A percentile compares a stretch with the other conserved stretches of the same genome.
Conservation (phyloP, 1,140 invertebrate species). For the Zaprionus kolodkinae region DNA sequence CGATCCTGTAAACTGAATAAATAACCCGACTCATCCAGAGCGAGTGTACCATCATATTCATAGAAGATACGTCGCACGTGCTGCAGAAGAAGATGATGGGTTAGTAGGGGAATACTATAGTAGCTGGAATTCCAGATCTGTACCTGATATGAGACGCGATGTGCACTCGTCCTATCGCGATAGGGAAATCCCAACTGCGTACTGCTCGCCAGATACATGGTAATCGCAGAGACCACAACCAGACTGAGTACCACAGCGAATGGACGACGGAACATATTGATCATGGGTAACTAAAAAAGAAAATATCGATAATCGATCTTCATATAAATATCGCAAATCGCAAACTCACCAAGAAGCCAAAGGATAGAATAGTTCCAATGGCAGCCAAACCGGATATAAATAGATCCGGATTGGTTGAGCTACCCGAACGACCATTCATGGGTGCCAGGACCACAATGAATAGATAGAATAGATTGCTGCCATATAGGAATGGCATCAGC, state of each 20-base stretch:
- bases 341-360: slow-evolving; percentile 54
- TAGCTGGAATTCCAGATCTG: neutral
- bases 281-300: slow-evolving; percentile 21
- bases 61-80: slow-evolving; percentile 87
- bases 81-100: slow-evolving; percentile 71
- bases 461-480: slow-evolving; percentile 87
- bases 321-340: neutral
- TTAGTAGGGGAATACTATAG: neutral
- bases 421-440: slow-evolving; percentile 87
- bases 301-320: neutral
- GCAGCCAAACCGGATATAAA: slow-evolving; percentile 84
- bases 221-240: slow-evolving; percentile 84
- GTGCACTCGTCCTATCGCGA: slow-evolving; percentile 87
- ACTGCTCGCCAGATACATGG: slow-evolving; percentile 86
- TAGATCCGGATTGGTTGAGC: slow-evolving; percentile 86
- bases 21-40: slow-evolving; percentile 87
- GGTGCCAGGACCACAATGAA: slow-evolving; percentile 88
- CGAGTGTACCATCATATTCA: slow-evolving; percentile 84
- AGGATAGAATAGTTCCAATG: slow-evolving; percentile 67
- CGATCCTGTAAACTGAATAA: slow-evolving; percentile 90
- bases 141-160: slow-evolving; percentile 87
- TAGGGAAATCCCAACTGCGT: slow-evolving; percentile 91
- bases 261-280: slow-evolving; percentile 53
- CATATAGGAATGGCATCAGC: slow-evolving; percentile 82
- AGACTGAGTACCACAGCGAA: slow-evolving; percentile 34